Evolutionary conservation across 2,888 invertebrate species (phyloP).

Genomic region (Chloromyia formosa): DNA sequence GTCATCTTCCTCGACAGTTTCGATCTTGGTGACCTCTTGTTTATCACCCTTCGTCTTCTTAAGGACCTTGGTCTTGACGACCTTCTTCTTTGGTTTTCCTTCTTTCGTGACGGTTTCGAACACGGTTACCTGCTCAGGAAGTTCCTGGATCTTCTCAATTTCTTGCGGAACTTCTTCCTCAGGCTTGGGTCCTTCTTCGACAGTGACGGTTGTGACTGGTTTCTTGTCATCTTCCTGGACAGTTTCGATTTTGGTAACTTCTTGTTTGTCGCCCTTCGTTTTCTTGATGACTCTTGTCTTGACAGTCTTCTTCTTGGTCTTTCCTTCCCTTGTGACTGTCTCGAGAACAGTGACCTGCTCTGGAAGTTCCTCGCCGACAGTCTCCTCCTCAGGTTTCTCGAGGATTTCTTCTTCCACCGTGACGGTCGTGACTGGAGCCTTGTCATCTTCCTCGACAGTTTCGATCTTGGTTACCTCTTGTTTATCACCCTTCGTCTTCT

Average conservation of each 20-base stretch:
- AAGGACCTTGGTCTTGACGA: constrained; percentile 57
- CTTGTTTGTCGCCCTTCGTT: constrained; percentile 53
- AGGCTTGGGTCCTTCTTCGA: constrained; percentile 48
- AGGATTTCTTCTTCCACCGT: constrained; percentile 56
- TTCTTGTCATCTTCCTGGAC: constrained; percentile 57
- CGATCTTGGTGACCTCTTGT: constrained; percentile 61
- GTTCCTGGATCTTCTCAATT: constrained; percentile 50
- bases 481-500: constrained; percentile 51
- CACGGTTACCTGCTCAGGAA: constrained; percentile 51
- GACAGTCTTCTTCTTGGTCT: constrained; percentile 55
- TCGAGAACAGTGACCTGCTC: constrained; percentile 54
- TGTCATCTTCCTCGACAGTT: constrained; percentile 50
- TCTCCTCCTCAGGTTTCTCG: constrained; percentile 50
- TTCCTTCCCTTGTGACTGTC: constrained; percentile 51
- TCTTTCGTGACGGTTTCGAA: constrained; percentile 50
- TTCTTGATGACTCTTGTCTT: constrained; percentile 58
- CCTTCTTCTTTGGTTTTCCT: constrained; percentile 54
- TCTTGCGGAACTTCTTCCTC: constrained; percentile 46
- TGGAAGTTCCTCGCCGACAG: constrained; percentile 51
- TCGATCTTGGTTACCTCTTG: constrained; percentile 57
- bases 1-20: constrained; percentile 61
- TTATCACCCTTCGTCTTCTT: constrained; percentile 59
- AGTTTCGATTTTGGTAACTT: constrained; percentile 62
- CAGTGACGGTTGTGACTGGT: constrained; percentile 56
- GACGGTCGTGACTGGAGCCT: constrained; percentile 55